Base-by-base conservation (phyloP, 2,888 invertebrate genomes). In the Tetropium fuscum region DNA sequence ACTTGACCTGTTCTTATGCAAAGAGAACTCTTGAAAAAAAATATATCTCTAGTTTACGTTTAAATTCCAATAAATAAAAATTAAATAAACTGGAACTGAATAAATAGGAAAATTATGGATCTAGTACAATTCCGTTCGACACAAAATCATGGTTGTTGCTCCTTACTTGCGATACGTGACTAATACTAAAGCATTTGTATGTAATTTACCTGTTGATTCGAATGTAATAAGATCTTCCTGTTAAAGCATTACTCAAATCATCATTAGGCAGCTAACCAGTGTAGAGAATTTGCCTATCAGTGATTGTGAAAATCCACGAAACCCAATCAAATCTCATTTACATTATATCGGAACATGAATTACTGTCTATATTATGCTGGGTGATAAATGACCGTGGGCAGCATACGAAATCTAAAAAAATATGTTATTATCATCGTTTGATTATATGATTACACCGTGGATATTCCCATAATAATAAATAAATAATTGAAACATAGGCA, bases 151-250 rank as follows among this genome's bases (percentile, higher is more conserved):
- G n/a, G n/a, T n/a, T n/a, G n/a, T n/a, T n/a, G n/a, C n/a, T n/a
- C n/a, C n/a, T 38, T 38, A 3, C 13, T 13, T 11, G 15, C 16
- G 13, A 13, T 5, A 11, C 22, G 25, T 51, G 49, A 43, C 19
- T 36, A 45, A 43, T 61, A 44, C 36, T 44, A 49, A 60, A 56
- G 54, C 45, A 34, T 60, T 63, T 58, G 60, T 60, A 51, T 55
- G 48, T 53, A 55, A 56, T 62, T 66, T 53, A 62, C 58, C 60
- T 51, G 58, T 63, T 66, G 60, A 67, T 64, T 53, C 41, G 53
- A 58, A 63, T 53, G 44, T 68, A 68, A 68, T 65, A 65, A 63
- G 55, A 56, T 56, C 63, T 69, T 69, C 69, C 69, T 66, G 65
- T 66, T 53, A 48, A 55, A 47, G 40, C 51, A 43, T 40, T 22